phyloP scores from a whole-genome alignment of 2,888 invertebrate genomes.

The Protophormia terraenovae region DNA sequence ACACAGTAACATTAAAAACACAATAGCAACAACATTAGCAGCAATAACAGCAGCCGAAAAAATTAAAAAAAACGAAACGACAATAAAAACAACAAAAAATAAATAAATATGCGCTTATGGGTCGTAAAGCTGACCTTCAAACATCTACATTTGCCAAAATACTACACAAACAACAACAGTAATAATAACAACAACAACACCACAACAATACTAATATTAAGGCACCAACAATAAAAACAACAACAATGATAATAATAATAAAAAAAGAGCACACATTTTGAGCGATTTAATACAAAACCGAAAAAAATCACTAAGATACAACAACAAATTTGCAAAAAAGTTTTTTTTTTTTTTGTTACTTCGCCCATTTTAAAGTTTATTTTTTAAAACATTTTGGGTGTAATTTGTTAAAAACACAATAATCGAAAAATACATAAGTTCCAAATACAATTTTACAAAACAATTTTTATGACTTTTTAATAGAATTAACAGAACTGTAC shows the following conservation, averaged over 20 bases:
- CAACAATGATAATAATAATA: neutral
- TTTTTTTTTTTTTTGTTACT: slow-evolving; percentile 69
- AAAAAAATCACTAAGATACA: slow-evolving; percentile 51
- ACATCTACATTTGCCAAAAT: slow-evolving; percentile 77
- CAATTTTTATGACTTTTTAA: slow-evolving; percentile 35
- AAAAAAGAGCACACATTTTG: slow-evolving; percentile 68
- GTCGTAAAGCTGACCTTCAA: slow-evolving; percentile 82
- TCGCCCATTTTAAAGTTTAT: slow-evolving; percentile 74
- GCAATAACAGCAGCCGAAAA: slow-evolving; percentile 26
- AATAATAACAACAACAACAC: slow-evolving; percentile 68
- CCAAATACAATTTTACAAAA: slow-evolving; percentile 40
- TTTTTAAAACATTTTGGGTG: slow-evolving; percentile 47
- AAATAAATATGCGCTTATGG: slow-evolving; percentile 77
- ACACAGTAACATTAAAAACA: slow-evolving; percentile 11
- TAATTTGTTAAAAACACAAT: slow-evolving; percentile 28
- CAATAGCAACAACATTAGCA: slow-evolving; percentile 69
- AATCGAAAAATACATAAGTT: no score
- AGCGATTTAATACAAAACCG: slow-evolving; percentile 65
- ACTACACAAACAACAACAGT: no score
- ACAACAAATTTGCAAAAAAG: slow-evolving; percentile 72
- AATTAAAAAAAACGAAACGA: slow-evolving; percentile 39
- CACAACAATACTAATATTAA: slow-evolving; percentile 18
- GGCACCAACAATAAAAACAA: slow-evolving; percentile 49
- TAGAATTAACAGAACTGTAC: slow-evolving; percentile 51
- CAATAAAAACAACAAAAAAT: slow-evolving; percentile 64